These are phyloP conservation scores for Drosophila infuscata DNA, from an alignment of 2,888 invertebrate genomes.

Conservation along the genomic window DNA sequence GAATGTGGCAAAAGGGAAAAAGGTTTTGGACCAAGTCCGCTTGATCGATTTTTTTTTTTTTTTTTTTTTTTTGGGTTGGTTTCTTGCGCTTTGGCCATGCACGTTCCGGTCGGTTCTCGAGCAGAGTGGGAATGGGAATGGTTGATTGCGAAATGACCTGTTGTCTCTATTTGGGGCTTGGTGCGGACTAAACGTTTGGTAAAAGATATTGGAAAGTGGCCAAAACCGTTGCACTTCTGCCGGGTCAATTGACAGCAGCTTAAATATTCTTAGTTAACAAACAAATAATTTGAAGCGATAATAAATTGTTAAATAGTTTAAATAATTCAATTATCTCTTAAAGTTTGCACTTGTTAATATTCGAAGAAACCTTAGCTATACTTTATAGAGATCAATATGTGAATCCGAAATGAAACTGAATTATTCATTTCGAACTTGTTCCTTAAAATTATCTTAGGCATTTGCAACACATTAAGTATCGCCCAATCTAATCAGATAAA, in stretches of 20 bases:
- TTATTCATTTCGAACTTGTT: neutral
- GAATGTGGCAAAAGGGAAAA: constrained; percentile 64
- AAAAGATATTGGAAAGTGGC: constrained; percentile 56
- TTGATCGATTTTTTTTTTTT: constrained; percentile 29
- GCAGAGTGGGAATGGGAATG: constrained; percentile 24
- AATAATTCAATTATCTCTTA: neutral
- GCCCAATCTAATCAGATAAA: neutral
- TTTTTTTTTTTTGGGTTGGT: constrained; percentile 45
- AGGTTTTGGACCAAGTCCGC: constrained; percentile 46
- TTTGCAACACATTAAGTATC: neutral
- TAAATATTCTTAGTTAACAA: constrained; percentile 13
- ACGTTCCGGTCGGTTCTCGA: constrained; percentile 35
- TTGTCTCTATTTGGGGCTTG: constrained; percentile 62
- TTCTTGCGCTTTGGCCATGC: constrained; percentile 58
- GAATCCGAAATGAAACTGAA: neutral
- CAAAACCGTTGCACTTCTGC: constrained; percentile 26
- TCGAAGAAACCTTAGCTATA: too few species aligned
- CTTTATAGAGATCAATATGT: neutral
- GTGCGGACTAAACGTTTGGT: constrained; percentile 41
- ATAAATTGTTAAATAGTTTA: neutral
- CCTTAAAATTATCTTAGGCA: neutral
- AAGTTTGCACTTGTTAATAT: neutral
- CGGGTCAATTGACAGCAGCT: constrained; percentile 16
- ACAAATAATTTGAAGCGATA: neutral
- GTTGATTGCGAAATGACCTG: constrained; percentile 55